Conservation (phyloP, 2,113 vertebrate genomes). For the Hippocampus barbouri region DNA sequence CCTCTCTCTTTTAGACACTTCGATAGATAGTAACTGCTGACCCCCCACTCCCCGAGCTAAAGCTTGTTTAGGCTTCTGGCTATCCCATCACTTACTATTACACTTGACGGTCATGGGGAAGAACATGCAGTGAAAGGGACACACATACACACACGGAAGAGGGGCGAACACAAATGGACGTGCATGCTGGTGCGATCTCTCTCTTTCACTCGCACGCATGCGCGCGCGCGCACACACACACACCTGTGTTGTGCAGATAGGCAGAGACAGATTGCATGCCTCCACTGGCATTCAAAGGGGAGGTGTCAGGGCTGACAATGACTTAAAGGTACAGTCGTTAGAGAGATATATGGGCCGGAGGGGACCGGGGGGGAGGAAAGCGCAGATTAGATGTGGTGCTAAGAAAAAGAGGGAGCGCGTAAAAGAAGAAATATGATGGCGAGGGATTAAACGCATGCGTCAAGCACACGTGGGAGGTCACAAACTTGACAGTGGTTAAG, state of each 20-base stretch:
- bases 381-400: slow-evolving; percentile 19
- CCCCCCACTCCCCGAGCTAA: slow-evolving; percentile 45
- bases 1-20: slow-evolving; percentile 26
- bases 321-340: slow-evolving; percentile 61
- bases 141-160: slow-evolving; percentile 4
- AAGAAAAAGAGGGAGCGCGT: slow-evolving; percentile 11
- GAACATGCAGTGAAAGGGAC: slow-evolving; percentile 16
- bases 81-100: slow-evolving; percentile 58
- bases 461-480: neutral
- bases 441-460: neutral
- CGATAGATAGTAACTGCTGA: slow-evolving; percentile 49
- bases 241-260: slow-evolving; percentile 53
- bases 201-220: slow-evolving; percentile 3
- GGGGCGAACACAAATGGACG: slow-evolving; percentile 8
- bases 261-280: slow-evolving; percentile 55
- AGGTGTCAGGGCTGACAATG: slow-evolving; percentile 53
- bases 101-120: slow-evolving; percentile 38
- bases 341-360: slow-evolving; percentile 53
- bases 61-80: slow-evolving; percentile 59
- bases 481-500: neutral
- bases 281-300: slow-evolving; percentile 63
- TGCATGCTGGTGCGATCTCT: neutral
- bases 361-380: slow-evolving; percentile 18
- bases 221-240: neutral
- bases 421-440: slow-evolving; percentile 29